Percentiles rank a stretch among this genome's conserved stretches.
Conservation (phyloP, 2,797 vertebrate genomes). For the Mus spretus region DNA sequence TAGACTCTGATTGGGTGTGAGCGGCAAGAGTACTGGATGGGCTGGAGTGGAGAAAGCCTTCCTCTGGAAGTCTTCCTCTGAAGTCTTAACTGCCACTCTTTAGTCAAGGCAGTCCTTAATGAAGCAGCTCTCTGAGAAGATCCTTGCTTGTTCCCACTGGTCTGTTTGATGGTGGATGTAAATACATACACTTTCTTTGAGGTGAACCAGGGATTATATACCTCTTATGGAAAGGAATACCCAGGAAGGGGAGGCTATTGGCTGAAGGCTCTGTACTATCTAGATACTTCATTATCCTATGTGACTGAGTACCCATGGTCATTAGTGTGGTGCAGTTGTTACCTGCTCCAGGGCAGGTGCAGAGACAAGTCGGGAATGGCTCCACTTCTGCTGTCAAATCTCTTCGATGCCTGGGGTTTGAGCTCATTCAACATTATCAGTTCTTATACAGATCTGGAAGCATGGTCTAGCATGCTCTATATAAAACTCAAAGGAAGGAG, state of each 20-base stretch:
- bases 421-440: neutral
- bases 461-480: neutral
- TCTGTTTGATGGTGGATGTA: neutral
- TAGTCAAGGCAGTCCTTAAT: neutral
- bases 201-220: neutral
- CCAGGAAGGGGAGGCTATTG: neutral
- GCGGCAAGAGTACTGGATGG: neutral
- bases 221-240: neutral
- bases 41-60: neutral
- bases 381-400: neutral
- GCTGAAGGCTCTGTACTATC: neutral
- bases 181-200: neutral
- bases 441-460: neutral
- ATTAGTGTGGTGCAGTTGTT: neutral
- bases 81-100: neutral
- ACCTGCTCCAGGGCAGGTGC: neutral
- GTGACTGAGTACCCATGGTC: neutral
- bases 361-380: neutral
- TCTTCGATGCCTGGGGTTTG: neutral
- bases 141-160: neutral
- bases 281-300: neutral
- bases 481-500: neutral
- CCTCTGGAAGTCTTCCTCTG: neutral
- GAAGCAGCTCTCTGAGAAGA: neutral
- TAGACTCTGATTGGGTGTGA: neutral